Percentiles rank a stretch among this genome's conserved stretches.
Evolutionary conservation across 2,797 vertebrate genomes (phyloP).

Genomic region (Poeciliopsis infans): DNA sequence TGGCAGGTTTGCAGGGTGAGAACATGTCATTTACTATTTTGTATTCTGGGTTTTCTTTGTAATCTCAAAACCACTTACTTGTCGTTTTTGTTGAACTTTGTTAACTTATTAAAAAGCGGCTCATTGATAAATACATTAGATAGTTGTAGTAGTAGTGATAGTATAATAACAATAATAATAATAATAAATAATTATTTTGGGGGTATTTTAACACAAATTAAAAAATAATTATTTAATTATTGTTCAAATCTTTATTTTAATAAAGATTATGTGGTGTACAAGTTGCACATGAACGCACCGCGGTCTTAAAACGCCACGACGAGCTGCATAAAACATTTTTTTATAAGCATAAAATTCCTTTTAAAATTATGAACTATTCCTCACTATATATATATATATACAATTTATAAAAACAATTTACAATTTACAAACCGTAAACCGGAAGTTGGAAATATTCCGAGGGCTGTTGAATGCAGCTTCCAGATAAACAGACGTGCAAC

Average conservation of each 20-base stretch:
- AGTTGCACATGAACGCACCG: neutral
- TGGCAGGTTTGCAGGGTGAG: neutral
- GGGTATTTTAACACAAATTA: too few relatives aligned
- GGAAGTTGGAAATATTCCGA: slow-evolving; percentile 34
- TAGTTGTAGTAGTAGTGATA: too few relatives aligned
- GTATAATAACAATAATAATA: neutral
- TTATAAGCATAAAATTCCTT: neutral
- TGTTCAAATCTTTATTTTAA: neutral
- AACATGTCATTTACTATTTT: neutral
- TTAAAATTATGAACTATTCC: neutral
- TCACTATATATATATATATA: too few relatives aligned
- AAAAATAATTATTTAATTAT: neutral
- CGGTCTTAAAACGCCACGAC: neutral
- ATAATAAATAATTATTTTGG: neutral
- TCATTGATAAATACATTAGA: neutral
- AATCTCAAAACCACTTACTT: neutral
- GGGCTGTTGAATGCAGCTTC: slow-evolving; percentile 18
- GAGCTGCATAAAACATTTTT: neutral
- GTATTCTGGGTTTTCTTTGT: neutral
- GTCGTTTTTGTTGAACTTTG: neutral
- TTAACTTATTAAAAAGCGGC: neutral
- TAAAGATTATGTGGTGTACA: neutral
- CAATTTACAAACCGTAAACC: neutral
- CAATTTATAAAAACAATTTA: too few relatives aligned
- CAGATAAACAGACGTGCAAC: slow-evolving; percentile 59